Evolutionary conservation across 2,797 vertebrate genomes (phyloP).

Genomic region (Ctenochaetus hawaiiensis): DNA sequence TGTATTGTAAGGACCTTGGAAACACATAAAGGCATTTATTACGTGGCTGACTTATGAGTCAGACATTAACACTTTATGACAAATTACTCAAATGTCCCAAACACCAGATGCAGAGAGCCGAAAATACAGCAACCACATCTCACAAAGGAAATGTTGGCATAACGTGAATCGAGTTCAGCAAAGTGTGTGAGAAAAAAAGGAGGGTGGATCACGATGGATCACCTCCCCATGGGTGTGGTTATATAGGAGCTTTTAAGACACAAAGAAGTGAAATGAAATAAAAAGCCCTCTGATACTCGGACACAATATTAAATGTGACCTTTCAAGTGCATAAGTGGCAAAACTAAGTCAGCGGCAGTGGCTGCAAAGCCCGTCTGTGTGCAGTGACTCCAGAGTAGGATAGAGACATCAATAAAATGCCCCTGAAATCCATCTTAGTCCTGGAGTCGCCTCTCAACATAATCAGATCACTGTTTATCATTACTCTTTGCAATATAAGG

Average conservation of each 20-base stretch:
- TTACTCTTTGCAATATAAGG: slow-evolving; percentile 44
- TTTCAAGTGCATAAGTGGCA: slow-evolving; percentile 54
- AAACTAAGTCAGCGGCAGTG: slow-evolving; percentile 24
- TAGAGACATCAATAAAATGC: slow-evolving; percentile 56
- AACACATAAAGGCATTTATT: slow-evolving; percentile 44
- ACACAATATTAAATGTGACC: slow-evolving; percentile 68
- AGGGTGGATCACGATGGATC: slow-evolving; percentile 33
- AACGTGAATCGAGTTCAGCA: slow-evolving; percentile 46
- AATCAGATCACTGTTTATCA: slow-evolving; percentile 59
- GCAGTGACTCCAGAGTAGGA: slow-evolving; percentile 48
- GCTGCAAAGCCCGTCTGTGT: slow-evolving; percentile 8
- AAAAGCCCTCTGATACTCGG: slow-evolving; percentile 41
- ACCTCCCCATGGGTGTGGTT: background rate
- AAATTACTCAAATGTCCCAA: slow-evolving; percentile 65
- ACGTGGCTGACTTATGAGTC: slow-evolving; percentile 61
- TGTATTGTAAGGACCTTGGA: slow-evolving; percentile 16
- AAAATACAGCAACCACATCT: background rate
- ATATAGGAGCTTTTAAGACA: slow-evolving; percentile 44
- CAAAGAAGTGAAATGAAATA: slow-evolving; percentile 62
- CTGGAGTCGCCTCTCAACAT: slow-evolving; percentile 25
- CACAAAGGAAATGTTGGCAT: slow-evolving; percentile 42
- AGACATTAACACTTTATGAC: slow-evolving; percentile 53
- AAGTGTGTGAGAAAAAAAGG: slow-evolving; percentile 9
- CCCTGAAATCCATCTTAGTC: slow-evolving; percentile 59
- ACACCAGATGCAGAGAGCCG: slow-evolving; percentile 47